Conservation (phyloP, 2,888 invertebrate genomes). For the Galeruca laticollis region DNA sequence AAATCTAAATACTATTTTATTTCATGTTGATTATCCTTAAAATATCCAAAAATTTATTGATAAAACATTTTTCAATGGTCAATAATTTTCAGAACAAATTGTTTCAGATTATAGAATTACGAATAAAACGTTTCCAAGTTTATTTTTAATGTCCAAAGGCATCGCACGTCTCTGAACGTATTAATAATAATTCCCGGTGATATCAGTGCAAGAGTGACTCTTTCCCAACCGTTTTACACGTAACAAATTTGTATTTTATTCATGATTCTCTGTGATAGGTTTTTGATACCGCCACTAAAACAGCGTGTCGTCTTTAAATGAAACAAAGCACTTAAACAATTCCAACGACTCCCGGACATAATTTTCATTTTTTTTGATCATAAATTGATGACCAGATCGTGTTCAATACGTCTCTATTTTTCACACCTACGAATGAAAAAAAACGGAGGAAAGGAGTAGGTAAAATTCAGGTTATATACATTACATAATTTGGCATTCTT, state of each 20-base stretch:
- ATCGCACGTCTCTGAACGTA: conserved; percentile 37
- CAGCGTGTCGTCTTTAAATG: conserved; percentile 56
- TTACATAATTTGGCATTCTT: neutral
- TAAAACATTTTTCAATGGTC: too few species aligned
- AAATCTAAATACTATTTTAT: too few species aligned
- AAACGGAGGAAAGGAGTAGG: neutral
- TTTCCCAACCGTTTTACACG: conserved; percentile 57
- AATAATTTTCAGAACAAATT: too few species aligned
- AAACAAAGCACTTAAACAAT: conserved; percentile 56
- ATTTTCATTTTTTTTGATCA: conserved; percentile 30
- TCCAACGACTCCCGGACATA: conserved; percentile 51
- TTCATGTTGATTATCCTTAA: too few species aligned
- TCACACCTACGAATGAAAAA: conserved; percentile 32
- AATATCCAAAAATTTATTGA: too few species aligned
- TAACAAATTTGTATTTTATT: conserved; percentile 64
- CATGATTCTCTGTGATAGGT: conserved; percentile 60
- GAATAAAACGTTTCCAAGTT: neutral
- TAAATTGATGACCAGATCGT: conserved; percentile 27
- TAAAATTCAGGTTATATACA: neutral
- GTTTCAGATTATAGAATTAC: too few species aligned
- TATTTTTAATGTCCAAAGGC: neutral
- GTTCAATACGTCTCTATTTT: conserved; percentile 32
- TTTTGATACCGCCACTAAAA: conserved; percentile 59
- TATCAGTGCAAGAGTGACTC: conserved; percentile 52
- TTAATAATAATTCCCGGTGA: conserved; percentile 58